Base-by-base conservation (phyloP, 2,888 invertebrate genomes). In the Clivina fossor region DNA sequence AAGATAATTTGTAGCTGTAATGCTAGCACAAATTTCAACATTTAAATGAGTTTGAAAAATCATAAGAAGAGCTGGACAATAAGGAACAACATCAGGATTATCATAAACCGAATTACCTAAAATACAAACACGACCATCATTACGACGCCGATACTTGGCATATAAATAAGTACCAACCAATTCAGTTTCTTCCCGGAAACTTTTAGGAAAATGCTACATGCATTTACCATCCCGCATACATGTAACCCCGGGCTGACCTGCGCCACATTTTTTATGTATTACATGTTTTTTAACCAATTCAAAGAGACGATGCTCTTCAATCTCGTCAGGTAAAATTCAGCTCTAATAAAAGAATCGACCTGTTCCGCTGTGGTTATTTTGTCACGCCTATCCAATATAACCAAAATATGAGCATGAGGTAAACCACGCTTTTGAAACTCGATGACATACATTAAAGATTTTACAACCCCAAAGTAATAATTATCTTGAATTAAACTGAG, bases 371-470 rank as follows among this genome's bases (percentile, higher is more conserved):
- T n/a, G n/a, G n/a, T n/a, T n/a, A n/a, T n/a, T n/a, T n/a, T n/a
- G n/a, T n/a, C n/a, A n/a, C n/a, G n/a, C n/a, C n/a, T n/a, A n/a
- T n/a, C n/a, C n/a, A n/a, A n/a, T n/a, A n/a, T n/a, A n/a, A n/a
- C n/a, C n/a, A n/a, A n/a, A n/a, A n/a, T n/a, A n/a, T n/a, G n/a
- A n/a, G n/a, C n/a, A n/a, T n/a, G n/a, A n/a, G n/a, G n/a, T n/a
- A n/a, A n/a, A n/a, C n/a, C n/a, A n/a, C n/a, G n/a, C n/a, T n/a
- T n/a, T n/a, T n/a, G n/a, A n/a, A n/a, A n/a, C n/a, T 7, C 26
- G 26, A 8, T 26, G 5, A 38, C 2, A 2, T 33, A 33, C 33
- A 33, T 57, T 61, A 71, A 72, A 18, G 70, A 65, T 48, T 68
- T 62, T 26, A 68, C 8, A 26, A 47, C 43, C 3, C 60, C 60